These are phyloP conservation scores for Nemurella pictetii DNA, from an alignment of 2,888 invertebrate genomes.

Conservation along the genomic window DNA sequence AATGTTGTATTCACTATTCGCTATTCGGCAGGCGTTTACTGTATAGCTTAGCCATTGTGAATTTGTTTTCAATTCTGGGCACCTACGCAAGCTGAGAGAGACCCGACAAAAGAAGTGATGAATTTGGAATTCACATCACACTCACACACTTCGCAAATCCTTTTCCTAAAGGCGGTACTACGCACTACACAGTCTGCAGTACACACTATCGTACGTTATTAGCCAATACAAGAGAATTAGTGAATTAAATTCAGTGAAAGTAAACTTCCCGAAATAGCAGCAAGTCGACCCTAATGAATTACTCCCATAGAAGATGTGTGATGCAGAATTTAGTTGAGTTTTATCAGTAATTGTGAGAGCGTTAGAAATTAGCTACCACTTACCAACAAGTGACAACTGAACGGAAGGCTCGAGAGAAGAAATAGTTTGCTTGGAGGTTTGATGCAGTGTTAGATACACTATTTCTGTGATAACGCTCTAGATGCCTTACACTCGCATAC, in stretches of 20 bases:
- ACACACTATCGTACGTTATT: not conserved
- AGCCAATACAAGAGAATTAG: constrained; percentile 1
- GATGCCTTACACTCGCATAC: no score
- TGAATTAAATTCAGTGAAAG: not conserved
- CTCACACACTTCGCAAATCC: not conserved
- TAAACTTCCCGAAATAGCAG: not conserved
- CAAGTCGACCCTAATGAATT: not conserved
- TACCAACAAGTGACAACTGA: not conserved
- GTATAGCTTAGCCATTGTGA: not conserved
- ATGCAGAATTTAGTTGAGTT: not conserved
- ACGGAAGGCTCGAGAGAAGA: no score
- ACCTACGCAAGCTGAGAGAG: not conserved
- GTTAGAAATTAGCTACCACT: not conserved
- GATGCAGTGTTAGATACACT: no score
- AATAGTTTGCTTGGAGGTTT: no score
- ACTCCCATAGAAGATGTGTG: not conserved
- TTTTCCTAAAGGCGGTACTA: not conserved
- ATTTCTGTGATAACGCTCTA: no score
- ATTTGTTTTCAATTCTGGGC: not conserved
- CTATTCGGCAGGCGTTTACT: not conserved
- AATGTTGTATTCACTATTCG: no score
- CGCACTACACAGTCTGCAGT: no score
- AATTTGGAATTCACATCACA: not conserved
- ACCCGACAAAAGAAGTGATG: constrained; percentile 13
- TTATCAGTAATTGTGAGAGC: not conserved